Conservation (phyloP, 2,113 vertebrate genomes). For the Nasalis larvatus region DNA sequence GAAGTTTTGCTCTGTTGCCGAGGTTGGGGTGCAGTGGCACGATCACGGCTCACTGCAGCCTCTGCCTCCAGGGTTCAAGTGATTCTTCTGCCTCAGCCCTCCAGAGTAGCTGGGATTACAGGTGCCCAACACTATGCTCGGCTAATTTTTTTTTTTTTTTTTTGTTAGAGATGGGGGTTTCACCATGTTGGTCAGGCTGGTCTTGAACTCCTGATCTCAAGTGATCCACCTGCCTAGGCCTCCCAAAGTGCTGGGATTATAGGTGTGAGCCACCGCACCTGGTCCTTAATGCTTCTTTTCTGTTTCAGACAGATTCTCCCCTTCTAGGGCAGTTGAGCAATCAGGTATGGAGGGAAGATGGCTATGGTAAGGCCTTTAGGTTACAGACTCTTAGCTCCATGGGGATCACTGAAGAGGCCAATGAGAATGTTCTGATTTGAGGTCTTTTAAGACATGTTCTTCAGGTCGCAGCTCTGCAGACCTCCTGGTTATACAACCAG, state of each 20-base stretch:
- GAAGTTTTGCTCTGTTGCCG: no score
- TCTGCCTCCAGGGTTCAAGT: no score
- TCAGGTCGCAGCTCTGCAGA: not conserved
- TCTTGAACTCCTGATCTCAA: no score
- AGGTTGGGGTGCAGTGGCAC: no score
- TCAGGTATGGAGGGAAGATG: not conserved
- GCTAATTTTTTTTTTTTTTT: no score
- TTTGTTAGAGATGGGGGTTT: no score
- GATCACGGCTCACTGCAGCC: no score
- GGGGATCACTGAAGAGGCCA: not conserved
- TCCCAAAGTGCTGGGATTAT: no score
- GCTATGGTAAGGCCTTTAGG: not conserved
- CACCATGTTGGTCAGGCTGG: no score
- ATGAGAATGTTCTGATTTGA: not conserved
- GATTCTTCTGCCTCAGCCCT: no score
- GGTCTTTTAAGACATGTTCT: not conserved
- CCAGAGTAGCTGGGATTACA: no score
- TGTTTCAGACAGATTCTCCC: not conserved
- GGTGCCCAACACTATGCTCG: fast-evolving
- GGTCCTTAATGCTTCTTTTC: not conserved
- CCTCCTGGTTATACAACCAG: not conserved
- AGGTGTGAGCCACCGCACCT: not conserved
- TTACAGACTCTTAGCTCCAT: not conserved
- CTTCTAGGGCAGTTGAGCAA: not conserved
- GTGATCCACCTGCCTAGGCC: no score